phyloP scores from a whole-genome alignment of 2,113 vertebrate genomes.

The rat (Rattus norvegicus) region DNA sequence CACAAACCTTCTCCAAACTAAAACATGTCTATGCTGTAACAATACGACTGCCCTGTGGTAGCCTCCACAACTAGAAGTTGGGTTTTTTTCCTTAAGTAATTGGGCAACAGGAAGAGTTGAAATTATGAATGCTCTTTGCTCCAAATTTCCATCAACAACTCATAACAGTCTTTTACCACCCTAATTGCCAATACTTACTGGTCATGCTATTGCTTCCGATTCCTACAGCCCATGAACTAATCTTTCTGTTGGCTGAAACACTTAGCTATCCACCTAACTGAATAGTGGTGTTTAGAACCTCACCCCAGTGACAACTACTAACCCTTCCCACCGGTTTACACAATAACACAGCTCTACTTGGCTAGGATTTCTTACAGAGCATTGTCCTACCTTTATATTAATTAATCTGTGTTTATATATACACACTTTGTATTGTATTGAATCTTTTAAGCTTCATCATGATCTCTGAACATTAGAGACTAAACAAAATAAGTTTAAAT shows the following conservation, averaged over 20 bases:
- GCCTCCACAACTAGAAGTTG: neutral
- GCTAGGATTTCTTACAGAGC: neutral
- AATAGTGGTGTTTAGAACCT: neutral
- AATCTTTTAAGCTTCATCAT: constrained; percentile 18
- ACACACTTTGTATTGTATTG: neutral
- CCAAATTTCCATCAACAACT: neutral
- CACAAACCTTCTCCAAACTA: neutral
- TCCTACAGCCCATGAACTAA: neutral
- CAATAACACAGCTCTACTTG: neutral
- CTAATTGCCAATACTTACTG: neutral
- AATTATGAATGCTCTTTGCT: constrained; percentile 6
- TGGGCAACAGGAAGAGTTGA: neutral
- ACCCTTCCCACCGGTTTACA: neutral
- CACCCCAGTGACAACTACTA: neutral
- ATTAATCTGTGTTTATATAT: neutral
- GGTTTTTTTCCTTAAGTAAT: neutral
- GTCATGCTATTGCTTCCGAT: neutral
- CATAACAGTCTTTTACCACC: neutral
- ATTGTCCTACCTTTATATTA: neutral
- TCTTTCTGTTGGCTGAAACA: neutral
- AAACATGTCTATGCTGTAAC: neutral
- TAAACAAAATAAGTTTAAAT: constrained; percentile 33
- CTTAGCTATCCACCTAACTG: neutral
- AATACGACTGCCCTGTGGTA: neutral
- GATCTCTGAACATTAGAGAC: neutral